These are phyloP conservation scores for Hydropsyche betteni DNA, from an alignment of 2,888 invertebrate species.

Conservation along the genomic window DNA sequence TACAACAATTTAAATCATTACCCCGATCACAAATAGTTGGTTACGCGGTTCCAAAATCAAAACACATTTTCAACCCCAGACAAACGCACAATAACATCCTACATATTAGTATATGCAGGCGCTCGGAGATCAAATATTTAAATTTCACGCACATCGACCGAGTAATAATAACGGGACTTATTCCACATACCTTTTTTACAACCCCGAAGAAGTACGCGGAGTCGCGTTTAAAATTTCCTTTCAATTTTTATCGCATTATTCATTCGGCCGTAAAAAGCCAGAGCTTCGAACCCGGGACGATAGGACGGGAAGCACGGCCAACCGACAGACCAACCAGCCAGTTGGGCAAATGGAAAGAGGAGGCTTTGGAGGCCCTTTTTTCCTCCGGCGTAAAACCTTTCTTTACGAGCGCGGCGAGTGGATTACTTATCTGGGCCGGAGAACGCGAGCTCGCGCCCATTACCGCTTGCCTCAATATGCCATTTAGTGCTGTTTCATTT, in stretches of 20 bases:
- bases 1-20: no score
- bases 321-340: no score
- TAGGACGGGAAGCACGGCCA: not conserved
- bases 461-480: constrained; percentile 40
- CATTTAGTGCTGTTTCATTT: constrained; percentile 39
- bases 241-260: constrained; percentile 33
- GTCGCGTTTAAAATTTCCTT: constrained; percentile 24
- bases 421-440: constrained; percentile 41
- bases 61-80: no score
- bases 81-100: no score
- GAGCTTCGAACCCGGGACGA: not conserved
- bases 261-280: constrained; percentile 26
- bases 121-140: no score
- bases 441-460: constrained; percentile 35
- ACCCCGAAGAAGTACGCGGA: not conserved
- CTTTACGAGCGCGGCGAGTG: constrained; percentile 41
- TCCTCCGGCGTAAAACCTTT: constrained; percentile 40
- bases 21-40: no score
- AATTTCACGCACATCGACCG: no score
- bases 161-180: not conserved
- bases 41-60: no score
- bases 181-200: not conserved
- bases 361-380: not conserved
- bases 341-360: not conserved
- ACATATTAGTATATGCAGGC: no score